phyloP scores from a whole-genome alignment of 2,888 invertebrate genomes.

The Allophyes oxyacanthae region DNA sequence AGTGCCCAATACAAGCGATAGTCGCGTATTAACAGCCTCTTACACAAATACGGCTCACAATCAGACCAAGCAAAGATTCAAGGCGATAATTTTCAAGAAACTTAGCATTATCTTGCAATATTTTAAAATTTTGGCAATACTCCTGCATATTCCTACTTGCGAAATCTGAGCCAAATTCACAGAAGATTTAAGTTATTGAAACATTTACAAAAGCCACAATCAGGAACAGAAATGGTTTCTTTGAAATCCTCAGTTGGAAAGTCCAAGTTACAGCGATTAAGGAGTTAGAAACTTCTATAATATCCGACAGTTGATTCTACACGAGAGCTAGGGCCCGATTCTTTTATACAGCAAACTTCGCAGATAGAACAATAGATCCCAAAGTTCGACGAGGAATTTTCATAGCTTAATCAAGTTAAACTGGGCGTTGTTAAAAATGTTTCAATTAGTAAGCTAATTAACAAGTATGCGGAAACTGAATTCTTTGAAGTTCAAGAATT shows the following conservation, averaged over 20 bases:
- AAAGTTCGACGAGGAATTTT: constrained; percentile 53
- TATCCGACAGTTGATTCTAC: constrained; percentile 40
- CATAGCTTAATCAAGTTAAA: constrained; percentile 56
- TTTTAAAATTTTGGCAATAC: constrained; percentile 43
- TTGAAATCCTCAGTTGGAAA: constrained; percentile 32
- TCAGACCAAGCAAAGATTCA: constrained; percentile 15
- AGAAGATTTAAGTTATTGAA: constrained; percentile 40
- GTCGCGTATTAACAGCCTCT: constrained; percentile 27
- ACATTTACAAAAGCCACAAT: constrained; percentile 41
- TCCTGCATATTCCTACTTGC: constrained; percentile 38
- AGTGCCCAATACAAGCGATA: constrained; percentile 42
- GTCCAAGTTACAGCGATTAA: constrained; percentile 41
- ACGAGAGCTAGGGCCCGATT: constrained; percentile 25
- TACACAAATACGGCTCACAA: constrained; percentile 15
- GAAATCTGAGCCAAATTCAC: constrained; percentile 26
- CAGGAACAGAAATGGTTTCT: constrained; percentile 39
- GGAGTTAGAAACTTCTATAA: constrained; percentile 49
- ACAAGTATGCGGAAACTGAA: constrained; percentile 43
- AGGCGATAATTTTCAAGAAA: constrained; percentile 32
- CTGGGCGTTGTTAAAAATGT: constrained; percentile 59
- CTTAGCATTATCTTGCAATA: constrained; percentile 42
- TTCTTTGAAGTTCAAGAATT: constrained; percentile 46
- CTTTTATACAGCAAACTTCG: constrained; percentile 47
- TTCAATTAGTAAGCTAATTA: constrained; percentile 58
- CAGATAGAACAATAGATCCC: constrained; percentile 55